Evolutionary conservation across 2,113 vertebrate species (phyloP).

Genomic region (Malurus alboscapulatus): DNA sequence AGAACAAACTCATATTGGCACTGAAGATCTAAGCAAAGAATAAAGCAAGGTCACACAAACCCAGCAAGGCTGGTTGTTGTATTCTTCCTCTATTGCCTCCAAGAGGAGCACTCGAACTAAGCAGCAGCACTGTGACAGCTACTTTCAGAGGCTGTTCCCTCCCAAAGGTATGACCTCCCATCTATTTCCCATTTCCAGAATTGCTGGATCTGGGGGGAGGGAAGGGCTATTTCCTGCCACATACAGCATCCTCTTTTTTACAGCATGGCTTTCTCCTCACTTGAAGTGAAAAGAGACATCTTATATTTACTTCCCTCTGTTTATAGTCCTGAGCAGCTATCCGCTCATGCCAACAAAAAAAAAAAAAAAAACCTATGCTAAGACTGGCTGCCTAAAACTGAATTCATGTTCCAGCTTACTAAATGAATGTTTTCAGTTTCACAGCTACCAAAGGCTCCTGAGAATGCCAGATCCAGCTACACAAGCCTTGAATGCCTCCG

Average conservation of each 20-base stretch:
- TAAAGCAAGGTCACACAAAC: neutral
- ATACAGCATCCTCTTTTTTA: conserved; percentile 26
- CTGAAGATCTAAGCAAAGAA: neutral
- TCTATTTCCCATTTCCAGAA: conserved; percentile 1
- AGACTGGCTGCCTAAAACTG: neutral
- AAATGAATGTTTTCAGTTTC: neutral
- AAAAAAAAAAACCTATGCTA: neutral
- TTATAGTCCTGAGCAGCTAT: neutral
- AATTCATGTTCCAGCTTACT: neutral
- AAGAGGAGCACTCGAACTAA: neutral
- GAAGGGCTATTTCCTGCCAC: neutral
- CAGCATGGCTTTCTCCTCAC: neutral
- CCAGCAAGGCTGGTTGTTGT: neutral
- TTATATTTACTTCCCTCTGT: neutral
- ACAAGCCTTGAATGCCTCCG: neutral
- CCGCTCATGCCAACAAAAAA: neutral
- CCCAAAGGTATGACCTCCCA: neutral
- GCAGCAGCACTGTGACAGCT: neutral
- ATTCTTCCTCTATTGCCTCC: neutral
- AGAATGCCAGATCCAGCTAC: neutral
- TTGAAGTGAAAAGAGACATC: neutral
- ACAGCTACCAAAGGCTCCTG: neutral
- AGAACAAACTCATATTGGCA: neutral
- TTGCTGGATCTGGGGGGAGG: neutral
- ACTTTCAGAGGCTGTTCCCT: neutral